Evolutionary conservation across 2,888 invertebrate species (phyloP), one percentile per base, ranked within the genome.

Genomic region (Chirona hameri): DNA sequence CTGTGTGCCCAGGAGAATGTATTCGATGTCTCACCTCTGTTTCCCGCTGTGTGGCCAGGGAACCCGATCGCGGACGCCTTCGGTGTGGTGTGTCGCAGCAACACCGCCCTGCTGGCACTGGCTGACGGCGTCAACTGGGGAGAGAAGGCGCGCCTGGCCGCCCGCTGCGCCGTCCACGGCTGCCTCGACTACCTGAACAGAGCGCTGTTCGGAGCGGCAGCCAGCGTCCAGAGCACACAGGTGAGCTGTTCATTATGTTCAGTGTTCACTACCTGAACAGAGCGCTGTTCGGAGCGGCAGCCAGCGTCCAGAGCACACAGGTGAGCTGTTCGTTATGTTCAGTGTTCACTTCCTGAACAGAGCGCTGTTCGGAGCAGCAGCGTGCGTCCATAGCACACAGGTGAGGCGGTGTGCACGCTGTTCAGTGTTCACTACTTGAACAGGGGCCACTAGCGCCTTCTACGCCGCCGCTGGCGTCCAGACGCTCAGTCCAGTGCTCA

Each of bases 111-210:
- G 83, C 89, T 96, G 88, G 93, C 93, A 24, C 90, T 96, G 83
- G 96, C 95, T 5, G 96, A 96, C 89, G 96, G 96, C 46, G 96
- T 96, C 3, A 96, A 96, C 89, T 96, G 96, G 96, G 96, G 96
- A 88, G 93, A 94, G 87, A 94, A 94, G 86, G 94, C 95, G 39
- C 91, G 93, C 83, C 89, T 94, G 85, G 95, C 95, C 27, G 94
- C 95, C n/a, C 91, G 94, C 85, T 94, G 95, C 83, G 96, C 95
- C 0, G 91, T 96, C 27, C 94, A 95, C 86, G 96, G 95, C 48
- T 93, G 94, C 86, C 90, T 96, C 85, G 93, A 94, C 86, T 94
- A 95, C 87, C 89, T 96, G 85, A 94, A 95, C 87, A 92, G 92
- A 85, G 92, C 92, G 0, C 88, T 93, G 82, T 93, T 91, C 86